Evolutionary conservation across 2,888 invertebrate genomes (phyloP).

Genomic region (Aphidoletes aphidimyza): DNA sequence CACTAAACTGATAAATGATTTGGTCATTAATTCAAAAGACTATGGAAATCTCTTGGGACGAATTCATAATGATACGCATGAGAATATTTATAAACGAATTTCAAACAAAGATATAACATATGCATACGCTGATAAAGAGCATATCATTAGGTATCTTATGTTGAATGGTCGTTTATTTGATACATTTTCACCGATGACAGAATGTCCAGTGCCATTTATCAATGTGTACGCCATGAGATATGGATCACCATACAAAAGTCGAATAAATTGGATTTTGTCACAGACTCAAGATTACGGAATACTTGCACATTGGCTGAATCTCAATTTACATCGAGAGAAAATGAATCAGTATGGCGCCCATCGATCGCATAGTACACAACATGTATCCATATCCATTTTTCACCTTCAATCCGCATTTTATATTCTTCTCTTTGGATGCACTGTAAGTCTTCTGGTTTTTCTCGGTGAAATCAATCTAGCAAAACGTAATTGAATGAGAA

Average conservation of each 20-base stretch:
- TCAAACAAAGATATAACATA: constrained; percentile 65
- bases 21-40: constrained; percentile 63
- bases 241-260: constrained; percentile 70
- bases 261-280: constrained; percentile 67
- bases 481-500: background rate
- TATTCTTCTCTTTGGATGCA: constrained; percentile 61
- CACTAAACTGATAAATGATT: constrained; percentile 64
- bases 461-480: constrained; percentile 52
- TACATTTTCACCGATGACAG: constrained; percentile 67
- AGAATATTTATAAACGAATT: background rate
- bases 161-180: constrained; percentile 63
- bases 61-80: background rate
- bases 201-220: constrained; percentile 70
- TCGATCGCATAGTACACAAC: background rate
- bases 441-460: constrained; percentile 58
- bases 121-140: constrained; percentile 68
- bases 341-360: constrained; percentile 57
- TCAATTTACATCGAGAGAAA: constrained; percentile 61
- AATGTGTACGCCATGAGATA: constrained; percentile 70
- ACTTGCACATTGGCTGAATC: constrained; percentile 63
- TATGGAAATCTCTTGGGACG: background rate
- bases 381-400: constrained; percentile 61
- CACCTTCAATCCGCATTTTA: constrained; percentile 64
- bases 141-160: constrained; percentile 63
- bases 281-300: constrained; percentile 69